phyloP scores from a whole-genome alignment of 2,888 invertebrate species.

The Eristalis arbustorum region DNA sequence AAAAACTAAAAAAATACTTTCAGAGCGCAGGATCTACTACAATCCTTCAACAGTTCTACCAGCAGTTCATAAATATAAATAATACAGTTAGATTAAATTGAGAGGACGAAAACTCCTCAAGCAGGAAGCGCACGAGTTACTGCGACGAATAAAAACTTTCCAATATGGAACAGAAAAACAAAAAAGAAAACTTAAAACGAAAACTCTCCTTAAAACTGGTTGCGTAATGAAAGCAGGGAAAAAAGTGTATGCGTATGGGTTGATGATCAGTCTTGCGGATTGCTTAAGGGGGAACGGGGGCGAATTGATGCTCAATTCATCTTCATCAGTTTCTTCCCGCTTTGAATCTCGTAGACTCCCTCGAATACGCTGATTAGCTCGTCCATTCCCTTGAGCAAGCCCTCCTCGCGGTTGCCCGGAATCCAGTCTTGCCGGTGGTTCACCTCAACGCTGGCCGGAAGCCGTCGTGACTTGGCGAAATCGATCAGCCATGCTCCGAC shows the following conservation, averaged over 20 bases:
- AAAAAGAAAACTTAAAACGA: conserved; percentile 2
- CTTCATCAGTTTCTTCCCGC: conserved; percentile 73
- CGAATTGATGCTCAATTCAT: conserved; percentile 9
- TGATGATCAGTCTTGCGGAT: conserved; percentile 67
- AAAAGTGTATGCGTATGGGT: conserved; percentile 7
- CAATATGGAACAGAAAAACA: conserved; percentile 65
- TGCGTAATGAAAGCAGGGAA: conserved; percentile 37
- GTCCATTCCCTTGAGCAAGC: conserved; percentile 95
- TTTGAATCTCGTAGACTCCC: conserved; percentile 77
- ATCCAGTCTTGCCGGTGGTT: conserved; percentile 92
- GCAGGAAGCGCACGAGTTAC: conserved; percentile 54
- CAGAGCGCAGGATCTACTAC: background rate
- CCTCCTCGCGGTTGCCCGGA: conserved; percentile 98
- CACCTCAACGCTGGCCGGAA: conserved; percentile 86
- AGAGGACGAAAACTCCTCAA: conserved; percentile 67
- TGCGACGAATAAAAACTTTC: conserved; percentile 54
- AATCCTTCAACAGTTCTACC: background rate
- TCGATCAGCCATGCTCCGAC: conserved; percentile 98
- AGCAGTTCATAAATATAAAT: conserved; percentile 19
- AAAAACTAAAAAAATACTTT: background rate
- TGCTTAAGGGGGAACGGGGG: background rate
- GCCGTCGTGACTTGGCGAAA: conserved; percentile 93
- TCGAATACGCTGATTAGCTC: conserved; percentile 89
- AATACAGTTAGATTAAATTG: conserved; percentile 52
- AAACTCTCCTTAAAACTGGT: conserved; percentile 12